A percentile compares a stretch with the other conserved stretches of the same genome.
These are phyloP conservation scores for Pipistrellus pipistrellus DNA, from an alignment of 2,797 vertebrate genomes.

Conservation along the genomic window DNA sequence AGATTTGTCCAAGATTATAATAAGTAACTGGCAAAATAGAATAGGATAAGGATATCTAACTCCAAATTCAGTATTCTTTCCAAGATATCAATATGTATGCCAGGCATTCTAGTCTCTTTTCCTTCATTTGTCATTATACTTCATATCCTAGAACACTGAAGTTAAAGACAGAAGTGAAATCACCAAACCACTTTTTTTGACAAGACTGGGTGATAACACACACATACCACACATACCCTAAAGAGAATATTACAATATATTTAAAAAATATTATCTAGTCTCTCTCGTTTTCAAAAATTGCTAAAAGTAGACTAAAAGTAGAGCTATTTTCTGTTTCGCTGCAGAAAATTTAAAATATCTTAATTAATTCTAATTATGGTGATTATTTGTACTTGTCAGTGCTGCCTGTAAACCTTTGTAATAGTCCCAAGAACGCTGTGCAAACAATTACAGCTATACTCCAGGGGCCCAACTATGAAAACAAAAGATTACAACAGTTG, in stretches of 20 bases:
- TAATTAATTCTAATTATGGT: constrained; percentile 63
- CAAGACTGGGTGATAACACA: neutral
- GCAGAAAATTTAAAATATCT: constrained; percentile 44
- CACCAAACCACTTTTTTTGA: constrained; percentile 54
- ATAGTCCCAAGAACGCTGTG: constrained; percentile 42
- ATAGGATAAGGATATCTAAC: neutral
- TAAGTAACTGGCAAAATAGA: neutral
- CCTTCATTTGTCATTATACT: constrained; percentile 13
- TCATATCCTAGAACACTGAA: constrained; percentile 27
- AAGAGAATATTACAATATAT: constrained; percentile 19
- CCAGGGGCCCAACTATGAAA: constrained; percentile 26
- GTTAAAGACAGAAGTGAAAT: constrained; percentile 37
- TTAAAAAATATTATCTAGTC: constrained; percentile 13
- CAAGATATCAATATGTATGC: neutral
- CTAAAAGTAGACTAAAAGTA: neutral
- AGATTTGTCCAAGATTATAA: neutral
- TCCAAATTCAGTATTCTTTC: constrained; percentile 31
- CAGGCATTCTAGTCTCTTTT: neutral
- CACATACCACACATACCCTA: neutral
- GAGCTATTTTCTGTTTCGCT: constrained; percentile 30
- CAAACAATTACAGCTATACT: constrained; percentile 53
- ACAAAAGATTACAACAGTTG: constrained; percentile 32
- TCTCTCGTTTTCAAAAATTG: constrained; percentile 4
- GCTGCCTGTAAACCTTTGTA: constrained; percentile 46
- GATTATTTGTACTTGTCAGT: constrained; percentile 20